Base-by-base conservation (phyloP, 2,113 vertebrate genomes). In the Dipodomys ordii region DNA sequence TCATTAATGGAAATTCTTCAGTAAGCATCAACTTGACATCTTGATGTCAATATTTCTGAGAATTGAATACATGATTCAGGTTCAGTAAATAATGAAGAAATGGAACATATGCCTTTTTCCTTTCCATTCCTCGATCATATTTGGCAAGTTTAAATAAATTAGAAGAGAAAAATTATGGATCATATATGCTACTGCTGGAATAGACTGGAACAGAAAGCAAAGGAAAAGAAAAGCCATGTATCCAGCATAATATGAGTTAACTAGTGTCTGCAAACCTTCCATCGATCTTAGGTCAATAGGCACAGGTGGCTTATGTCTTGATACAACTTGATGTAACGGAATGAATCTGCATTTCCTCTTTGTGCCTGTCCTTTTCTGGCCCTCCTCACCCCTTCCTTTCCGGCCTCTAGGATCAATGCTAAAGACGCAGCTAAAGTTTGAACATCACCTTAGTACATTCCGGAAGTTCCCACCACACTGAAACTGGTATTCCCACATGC, bases 381-480 rank as follows among this genome's bases (percentile, higher is more conserved):
- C 6, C 1, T 1, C 0, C 0, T 7, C 2, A 10, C 7, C 3
- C 9, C 19, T 28, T 46, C 0, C 5, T 13, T 76, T 18, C 6
- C 81, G 3, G 19, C 15, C 6, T 4, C 15, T 46, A 28, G 68
- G 35, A 7, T 49, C 19, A 76, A 79, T 20, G n/a, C 32, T 44
- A 44, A 5, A 28, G 22, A 77, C 4, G 0, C 7, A 19, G 7
- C 4, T 15, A 9, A 65, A 25, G 6, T 7, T 32, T 30, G 27
- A 2, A 28, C n/a, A 32, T 32, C 27, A 8, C 22, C 22, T 27
- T n/a, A 2, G 9, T 39, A n/a, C 2, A 67, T 9, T 28, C 12
- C n/a, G 62, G 53, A 62, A 19, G 16, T 27, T 32, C 72, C 8
- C 3, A 12, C 44, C 62, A 44, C 77, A 65, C 80, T 74, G 46